Evolutionary conservation across 2,888 invertebrate genomes (phyloP).

Genomic region (Priocnemis perturbator): DNA sequence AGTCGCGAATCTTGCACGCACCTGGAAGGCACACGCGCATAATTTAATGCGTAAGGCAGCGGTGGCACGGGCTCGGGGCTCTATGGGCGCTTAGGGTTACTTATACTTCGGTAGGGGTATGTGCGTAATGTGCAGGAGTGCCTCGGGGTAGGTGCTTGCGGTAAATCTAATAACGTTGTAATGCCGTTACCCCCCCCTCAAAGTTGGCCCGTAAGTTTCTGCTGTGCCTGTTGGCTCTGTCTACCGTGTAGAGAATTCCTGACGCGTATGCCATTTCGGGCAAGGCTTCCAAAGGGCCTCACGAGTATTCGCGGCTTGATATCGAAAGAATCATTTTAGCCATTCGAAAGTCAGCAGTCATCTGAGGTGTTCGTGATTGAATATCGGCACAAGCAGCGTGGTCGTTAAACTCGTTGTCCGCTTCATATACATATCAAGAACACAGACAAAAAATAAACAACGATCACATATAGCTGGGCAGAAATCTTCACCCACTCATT

Average conservation of each 20-base stretch:
- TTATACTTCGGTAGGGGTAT: slow-evolving; percentile 57
- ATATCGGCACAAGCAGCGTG: too few relatives aligned
- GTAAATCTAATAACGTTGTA: slow-evolving; percentile 75
- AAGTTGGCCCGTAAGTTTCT: slow-evolving; percentile 71
- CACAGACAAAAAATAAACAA: too few relatives aligned
- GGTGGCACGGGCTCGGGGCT: slow-evolving; percentile 36
- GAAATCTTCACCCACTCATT: too few relatives aligned
- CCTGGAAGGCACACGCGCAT: slow-evolving; percentile 44
- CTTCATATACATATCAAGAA: too few relatives aligned
- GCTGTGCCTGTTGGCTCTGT: slow-evolving; percentile 63
- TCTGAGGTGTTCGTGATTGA: too few relatives aligned
- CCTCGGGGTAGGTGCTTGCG: slow-evolving; percentile 73
- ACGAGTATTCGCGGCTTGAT: background rate
- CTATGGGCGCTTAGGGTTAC: slow-evolving; percentile 61
- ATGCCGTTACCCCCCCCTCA: slow-evolving; percentile 70
- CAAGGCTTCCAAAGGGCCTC: background rate
- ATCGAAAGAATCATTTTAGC: too few relatives aligned
- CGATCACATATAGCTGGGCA: too few relatives aligned
- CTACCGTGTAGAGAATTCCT: slow-evolving; percentile 69
- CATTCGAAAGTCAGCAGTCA: too few relatives aligned
- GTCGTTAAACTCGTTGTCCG: too few relatives aligned
- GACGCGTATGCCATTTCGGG: slow-evolving; percentile 54
- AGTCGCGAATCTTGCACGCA: slow-evolving; percentile 29
- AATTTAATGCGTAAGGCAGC: slow-evolving; percentile 53
- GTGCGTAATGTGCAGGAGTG: slow-evolving; percentile 56